Evolutionary conservation across 2,888 invertebrate species (phyloP).

Genomic region (Lissocephala sabroskyi): DNA sequence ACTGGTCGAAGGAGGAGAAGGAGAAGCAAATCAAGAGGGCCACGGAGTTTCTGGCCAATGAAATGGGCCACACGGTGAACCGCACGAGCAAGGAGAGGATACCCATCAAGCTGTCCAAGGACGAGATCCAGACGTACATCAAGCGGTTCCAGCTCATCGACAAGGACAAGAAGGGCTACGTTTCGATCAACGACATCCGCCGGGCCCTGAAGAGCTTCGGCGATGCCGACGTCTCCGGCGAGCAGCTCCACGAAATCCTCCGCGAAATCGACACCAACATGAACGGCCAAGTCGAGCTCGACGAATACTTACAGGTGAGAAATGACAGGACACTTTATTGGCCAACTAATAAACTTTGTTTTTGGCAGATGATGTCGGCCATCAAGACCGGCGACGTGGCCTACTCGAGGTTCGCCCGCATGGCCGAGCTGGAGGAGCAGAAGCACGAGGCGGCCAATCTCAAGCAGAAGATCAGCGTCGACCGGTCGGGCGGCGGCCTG

Average conservation of each 20-base stretch:
- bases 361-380: conserved; percentile 94
- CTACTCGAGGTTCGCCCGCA: conserved; percentile 94
- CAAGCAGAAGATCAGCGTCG: conserved; percentile 88
- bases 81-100: conserved; percentile 88
- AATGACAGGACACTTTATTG: conserved; percentile 2
- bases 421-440: conserved; percentile 93
- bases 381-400: conserved; percentile 97
- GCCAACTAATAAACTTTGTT: not conserved
- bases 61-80: conserved; percentile 98
- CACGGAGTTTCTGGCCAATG: conserved; percentile 88
- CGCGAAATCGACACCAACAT: conserved; percentile 99
- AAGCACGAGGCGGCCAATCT: conserved; percentile 84
- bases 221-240: conserved; percentile 87
- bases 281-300: conserved; percentile 99
- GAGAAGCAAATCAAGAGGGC: conserved; percentile 87
- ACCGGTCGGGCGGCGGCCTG: conserved; percentile 95
- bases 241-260: conserved; percentile 97
- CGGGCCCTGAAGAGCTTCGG: conserved; percentile 92
- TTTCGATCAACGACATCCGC: conserved; percentile 97
- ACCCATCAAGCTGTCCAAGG: conserved; percentile 92
- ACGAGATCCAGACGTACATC: conserved; percentile 94
- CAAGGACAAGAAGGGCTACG: conserved; percentile 96
- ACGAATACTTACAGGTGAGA: conserved; percentile 99
- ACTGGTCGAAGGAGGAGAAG: conserved; percentile 88
- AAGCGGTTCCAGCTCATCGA: conserved; percentile 97